phyloP scores from a whole-genome alignment of 2,797 vertebrate species.

The Xiphorhynchus erythropygius region DNA sequence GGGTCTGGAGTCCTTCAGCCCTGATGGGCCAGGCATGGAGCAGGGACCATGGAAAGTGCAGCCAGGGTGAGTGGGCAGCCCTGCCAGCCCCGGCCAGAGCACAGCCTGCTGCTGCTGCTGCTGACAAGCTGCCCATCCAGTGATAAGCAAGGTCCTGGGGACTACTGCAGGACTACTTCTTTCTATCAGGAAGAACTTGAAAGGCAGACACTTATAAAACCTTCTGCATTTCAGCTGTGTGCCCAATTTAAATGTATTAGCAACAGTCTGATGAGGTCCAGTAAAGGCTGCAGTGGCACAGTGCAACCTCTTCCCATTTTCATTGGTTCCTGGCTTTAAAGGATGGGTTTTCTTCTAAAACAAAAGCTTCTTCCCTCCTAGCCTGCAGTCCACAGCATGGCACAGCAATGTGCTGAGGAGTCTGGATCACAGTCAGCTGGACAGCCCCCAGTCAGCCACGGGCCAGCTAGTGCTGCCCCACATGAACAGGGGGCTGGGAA shows the following conservation, averaged over 20 bases:
- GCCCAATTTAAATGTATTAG: background rate
- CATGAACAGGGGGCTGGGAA: fast-evolving
- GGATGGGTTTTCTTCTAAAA: background rate
- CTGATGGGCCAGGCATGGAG: background rate
- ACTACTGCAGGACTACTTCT: background rate
- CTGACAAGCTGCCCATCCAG: fast-evolving
- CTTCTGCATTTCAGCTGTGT: background rate
- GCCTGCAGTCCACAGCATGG: fast-evolving
- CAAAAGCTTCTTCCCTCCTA: background rate
- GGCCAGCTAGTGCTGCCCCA: fast-evolving
- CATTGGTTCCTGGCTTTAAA: background rate
- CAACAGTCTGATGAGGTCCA: background rate
- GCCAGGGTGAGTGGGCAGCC: background rate
- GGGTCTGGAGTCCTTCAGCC: background rate
- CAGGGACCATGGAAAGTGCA: background rate
- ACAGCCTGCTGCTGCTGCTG: background rate
- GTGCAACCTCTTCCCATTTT: background rate
- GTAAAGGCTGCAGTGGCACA: background rate
- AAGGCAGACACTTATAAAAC: background rate
- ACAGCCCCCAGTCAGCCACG: fast-evolving
- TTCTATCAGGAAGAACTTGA: background rate
- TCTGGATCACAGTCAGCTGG: background rate
- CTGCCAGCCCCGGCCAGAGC: background rate
- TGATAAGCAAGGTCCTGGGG: background rate
- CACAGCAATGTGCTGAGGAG: background rate